Base-by-base conservation (phyloP, 2,113 vertebrate genomes). In the Ochotona curzoniae region DNA sequence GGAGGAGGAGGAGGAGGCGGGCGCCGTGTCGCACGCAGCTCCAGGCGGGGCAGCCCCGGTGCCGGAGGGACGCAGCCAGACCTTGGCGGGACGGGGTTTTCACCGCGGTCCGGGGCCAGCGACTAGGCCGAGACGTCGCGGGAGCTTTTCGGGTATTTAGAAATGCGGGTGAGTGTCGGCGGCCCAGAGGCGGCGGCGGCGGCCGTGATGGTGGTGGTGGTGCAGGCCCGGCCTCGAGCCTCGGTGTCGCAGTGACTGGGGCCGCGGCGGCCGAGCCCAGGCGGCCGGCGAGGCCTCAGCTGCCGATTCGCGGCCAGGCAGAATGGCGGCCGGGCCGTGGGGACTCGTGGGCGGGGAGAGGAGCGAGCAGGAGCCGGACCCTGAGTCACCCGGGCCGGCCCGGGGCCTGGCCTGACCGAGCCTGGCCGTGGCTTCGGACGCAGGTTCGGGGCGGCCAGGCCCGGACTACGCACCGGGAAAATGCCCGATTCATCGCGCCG, bases 131-230 rank as follows among this genome's bases (percentile, higher is more conserved):
- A 44, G 83, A 35, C 93, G 78, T 49, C 87, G 90, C 87, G 54
- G 64, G 79, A 93, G 96, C 85, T 74, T 8, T 25, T 44, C 4
- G 26, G 89, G 83, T 73, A 1, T 28, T 74, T 38, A 51, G 91
- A 83, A 54, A 96, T 96, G 96, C 93, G 94, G 97, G 98, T 98
- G 97, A 98, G 98, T 96, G 93, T 0, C 87, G 96, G 81, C 81
- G 60, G 95, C 30, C 32, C 94, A 8, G 35, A 76, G 85, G 49
- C 66, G 49, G 64, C n/a, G 57, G 80, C 26, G 63, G 30, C 17
- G 79, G 57, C 18, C n/a, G n/a, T n/a, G n/a, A n/a, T n/a, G 83
- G 94, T 26, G 44, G 91, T 28, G 25, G 79, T 81, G 78, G 93
- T 83, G 86, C 93, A 95, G 95, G 96, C 96, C 94, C 4, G 90